A percentile compares a stretch with the other conserved stretches of the same genome.
phyloP scores from a whole-genome alignment of 2,113 vertebrate genomes.

The Holacanthus passer region DNA sequence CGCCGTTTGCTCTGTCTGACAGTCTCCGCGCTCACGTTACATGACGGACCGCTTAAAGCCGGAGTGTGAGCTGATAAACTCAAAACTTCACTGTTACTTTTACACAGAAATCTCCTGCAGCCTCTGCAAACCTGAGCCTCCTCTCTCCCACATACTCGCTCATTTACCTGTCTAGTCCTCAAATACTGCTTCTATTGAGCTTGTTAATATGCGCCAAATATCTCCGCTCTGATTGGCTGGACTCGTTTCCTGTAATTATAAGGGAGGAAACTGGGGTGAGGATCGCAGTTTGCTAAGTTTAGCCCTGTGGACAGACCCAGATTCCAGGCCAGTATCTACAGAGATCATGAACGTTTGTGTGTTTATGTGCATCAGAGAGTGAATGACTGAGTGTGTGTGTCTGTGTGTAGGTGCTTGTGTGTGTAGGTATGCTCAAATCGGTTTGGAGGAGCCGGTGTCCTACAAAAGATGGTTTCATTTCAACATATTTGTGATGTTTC shows the following conservation, averaged over 20 bases:
- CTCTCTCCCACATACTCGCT: neutral
- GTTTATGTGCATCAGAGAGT: slow-evolving; percentile 17
- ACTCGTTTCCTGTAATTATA: slow-evolving; percentile 75
- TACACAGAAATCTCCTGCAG: slow-evolving; percentile 6
- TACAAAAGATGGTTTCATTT: neutral
- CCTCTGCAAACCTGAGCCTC: neutral
- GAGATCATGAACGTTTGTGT: neutral
- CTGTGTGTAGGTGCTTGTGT: neutral
- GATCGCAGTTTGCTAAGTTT: slow-evolving; percentile 74
- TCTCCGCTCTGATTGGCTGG: slow-evolving; percentile 66
- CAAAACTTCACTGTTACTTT: slow-evolving; percentile 12
- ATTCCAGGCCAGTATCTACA: slow-evolving; percentile 34
- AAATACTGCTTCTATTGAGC: slow-evolving; percentile 58
- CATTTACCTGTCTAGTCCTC: slow-evolving; percentile 42
- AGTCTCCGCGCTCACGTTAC: slow-evolving; percentile 43
- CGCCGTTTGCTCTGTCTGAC: slow-evolving; percentile 17
- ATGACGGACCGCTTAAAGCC: slow-evolving; percentile 13
- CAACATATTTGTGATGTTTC: neutral
- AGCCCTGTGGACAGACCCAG: slow-evolving; percentile 56
- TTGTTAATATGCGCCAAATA: slow-evolving; percentile 66
- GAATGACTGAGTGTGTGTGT: slow-evolving; percentile 19
- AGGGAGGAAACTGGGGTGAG: slow-evolving; percentile 70
- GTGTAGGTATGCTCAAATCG: neutral
- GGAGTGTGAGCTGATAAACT: slow-evolving; percentile 33
- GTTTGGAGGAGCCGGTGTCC: neutral